A percentile compares a stretch with the other conserved stretches of the same genome.
phyloP scores from a whole-genome alignment of 2,797 vertebrate species.

The Liasis olivaceus region DNA sequence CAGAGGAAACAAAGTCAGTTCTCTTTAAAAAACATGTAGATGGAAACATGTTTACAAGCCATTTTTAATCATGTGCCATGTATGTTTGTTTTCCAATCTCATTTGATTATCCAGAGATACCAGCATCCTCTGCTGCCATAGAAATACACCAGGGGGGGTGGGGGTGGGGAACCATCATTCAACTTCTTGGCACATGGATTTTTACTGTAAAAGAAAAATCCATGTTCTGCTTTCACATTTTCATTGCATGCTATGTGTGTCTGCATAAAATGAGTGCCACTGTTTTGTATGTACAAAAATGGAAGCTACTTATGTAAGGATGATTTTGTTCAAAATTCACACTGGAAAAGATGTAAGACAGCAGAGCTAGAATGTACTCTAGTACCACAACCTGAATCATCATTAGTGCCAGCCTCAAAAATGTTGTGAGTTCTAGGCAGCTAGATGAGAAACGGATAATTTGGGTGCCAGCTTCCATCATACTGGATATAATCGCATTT shows the following conservation, averaged over 20 bases:
- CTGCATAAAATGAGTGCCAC: slow-evolving; percentile 48
- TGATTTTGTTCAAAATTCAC: slow-evolving; percentile 24
- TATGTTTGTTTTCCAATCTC: slow-evolving; percentile 55
- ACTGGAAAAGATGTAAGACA: slow-evolving; percentile 6
- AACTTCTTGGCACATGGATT: slow-evolving; percentile 64
- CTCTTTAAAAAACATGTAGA: slow-evolving; percentile 61
- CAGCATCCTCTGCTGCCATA: slow-evolving; percentile 68
- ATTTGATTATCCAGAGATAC: slow-evolving; percentile 63
- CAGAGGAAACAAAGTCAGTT: slow-evolving; percentile 67
- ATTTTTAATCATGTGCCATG: slow-evolving; percentile 44
- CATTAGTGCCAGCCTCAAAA: slow-evolving; percentile 55
- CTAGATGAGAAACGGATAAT: slow-evolving; percentile 54
- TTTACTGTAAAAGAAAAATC: slow-evolving; percentile 39
- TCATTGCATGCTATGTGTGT: slow-evolving; percentile 63
- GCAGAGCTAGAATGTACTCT: slow-evolving; percentile 55
- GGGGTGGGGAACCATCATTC: neutral
- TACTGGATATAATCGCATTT: slow-evolving; percentile 50
- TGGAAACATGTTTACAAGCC: slow-evolving; percentile 33
- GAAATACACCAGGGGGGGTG: slow-evolving; percentile 26
- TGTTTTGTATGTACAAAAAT: slow-evolving; percentile 51
- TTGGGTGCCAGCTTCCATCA: slow-evolving; percentile 63
- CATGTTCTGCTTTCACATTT: slow-evolving; percentile 62
- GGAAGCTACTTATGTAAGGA: slow-evolving; percentile 31
- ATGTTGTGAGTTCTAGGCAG: slow-evolving; percentile 40
- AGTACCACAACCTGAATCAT: slow-evolving; percentile 38